Evolutionary conservation across 2,113 vertebrate genomes (phyloP), one percentile per base, ranked within the genome.

Genomic region (Tychaedon coryphoeus): DNA sequence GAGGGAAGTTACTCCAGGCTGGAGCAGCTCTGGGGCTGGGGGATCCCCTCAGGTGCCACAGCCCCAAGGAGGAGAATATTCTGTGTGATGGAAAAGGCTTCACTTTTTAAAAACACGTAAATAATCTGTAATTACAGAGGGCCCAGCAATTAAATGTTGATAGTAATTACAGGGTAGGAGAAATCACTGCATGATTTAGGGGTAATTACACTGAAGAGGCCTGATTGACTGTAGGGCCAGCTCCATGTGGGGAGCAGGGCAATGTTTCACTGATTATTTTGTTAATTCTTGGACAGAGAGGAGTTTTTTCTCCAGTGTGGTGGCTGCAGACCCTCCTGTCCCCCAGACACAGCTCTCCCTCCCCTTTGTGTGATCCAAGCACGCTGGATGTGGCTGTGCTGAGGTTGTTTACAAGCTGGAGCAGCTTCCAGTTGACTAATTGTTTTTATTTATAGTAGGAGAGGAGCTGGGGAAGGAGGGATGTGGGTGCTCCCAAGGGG

Each of bases 111-210:
- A 12, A 53, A 60, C 12, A 18, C 19, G 4, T 11, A 53, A 75
- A 43, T 62, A 31, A 56, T 71, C 15, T 38, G 5, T 71, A 75
- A 71, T 93, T 67, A 33, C 34, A 48, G 61, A 93, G 75, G 40
- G 43, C 47, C 14, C 33, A 66, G 34, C 76, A 78, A 25, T 94
- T 70, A 81, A 51, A 62, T 74, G 40, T 48, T 85, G 61, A 53
- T 85, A 31, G 61, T 89, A 92, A 92, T 92, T 89, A 50, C 60
- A 74, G 80, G 31, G 69, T 96, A 65, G 65, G 69, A 92, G 76
- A 66, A 90, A 69, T 92, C 45, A 45, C 42, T 71, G 77, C 23
- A 1, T 71, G 80, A 51, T 81, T 91, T 9, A 62, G 77, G 76
- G 16, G 14, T 89, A 81, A 94, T 85, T 81, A 56, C 65, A 61